phyloP scores from a whole-genome alignment of 1,140 invertebrate genomes.

The Drosophila mayri region DNA sequence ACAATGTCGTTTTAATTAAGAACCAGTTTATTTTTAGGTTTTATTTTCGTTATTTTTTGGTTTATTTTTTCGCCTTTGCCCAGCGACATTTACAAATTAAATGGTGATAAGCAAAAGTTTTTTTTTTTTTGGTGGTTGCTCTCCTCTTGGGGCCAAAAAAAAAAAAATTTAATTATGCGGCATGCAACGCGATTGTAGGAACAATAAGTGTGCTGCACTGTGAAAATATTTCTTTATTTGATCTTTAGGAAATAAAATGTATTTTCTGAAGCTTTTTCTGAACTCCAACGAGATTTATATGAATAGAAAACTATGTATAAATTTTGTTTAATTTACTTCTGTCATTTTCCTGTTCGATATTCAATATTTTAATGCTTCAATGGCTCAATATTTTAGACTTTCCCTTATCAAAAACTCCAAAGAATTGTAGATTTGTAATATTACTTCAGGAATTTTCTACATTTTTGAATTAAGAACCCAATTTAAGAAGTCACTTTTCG shows the following conservation, averaged over 20 bases:
- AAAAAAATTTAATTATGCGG: slow-evolving; percentile 67
- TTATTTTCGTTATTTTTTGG: slow-evolving; percentile 34
- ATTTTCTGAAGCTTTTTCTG: neutral
- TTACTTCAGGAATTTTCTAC: neutral
- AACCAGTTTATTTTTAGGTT: slow-evolving; percentile 64
- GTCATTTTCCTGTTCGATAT: no score
- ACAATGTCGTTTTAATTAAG: slow-evolving; percentile 77
- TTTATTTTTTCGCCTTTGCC: slow-evolving; percentile 33
- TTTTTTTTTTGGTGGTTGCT: slow-evolving; percentile 11
- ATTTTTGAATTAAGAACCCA: neutral
- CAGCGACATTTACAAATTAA: slow-evolving; percentile 72
- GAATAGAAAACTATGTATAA: no score
- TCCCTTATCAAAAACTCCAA: neutral
- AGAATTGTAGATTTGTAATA: neutral
- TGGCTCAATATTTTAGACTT: no score
- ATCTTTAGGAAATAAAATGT: neutral
- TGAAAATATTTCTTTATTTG: neutral
- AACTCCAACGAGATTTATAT: neutral
- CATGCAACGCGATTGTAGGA: slow-evolving; percentile 58
- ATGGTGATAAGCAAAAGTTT: slow-evolving; percentile 62
- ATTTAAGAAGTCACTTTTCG: neutral
- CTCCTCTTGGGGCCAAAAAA: slow-evolving; percentile 30
- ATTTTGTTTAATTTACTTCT: no score
- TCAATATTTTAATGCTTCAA: no score
- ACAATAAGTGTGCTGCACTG: slow-evolving; percentile 22